A percentile compares a stretch with the other conserved stretches of the same genome.
Conservation (phyloP, 2,888 invertebrate genomes). For the Ctenicera cuprea region DNA sequence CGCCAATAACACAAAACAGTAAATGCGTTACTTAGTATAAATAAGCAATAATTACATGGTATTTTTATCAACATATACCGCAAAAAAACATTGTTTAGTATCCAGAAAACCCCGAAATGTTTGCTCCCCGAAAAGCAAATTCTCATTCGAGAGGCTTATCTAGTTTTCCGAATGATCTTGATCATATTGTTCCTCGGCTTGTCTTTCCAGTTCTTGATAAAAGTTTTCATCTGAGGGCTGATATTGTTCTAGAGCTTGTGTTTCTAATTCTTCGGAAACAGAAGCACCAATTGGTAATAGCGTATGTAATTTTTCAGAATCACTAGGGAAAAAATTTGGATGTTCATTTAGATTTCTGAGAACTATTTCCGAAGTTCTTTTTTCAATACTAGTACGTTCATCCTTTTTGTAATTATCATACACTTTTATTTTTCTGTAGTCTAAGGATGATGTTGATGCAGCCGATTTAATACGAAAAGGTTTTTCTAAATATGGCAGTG, state of each 20-base stretch:
- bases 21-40: constrained; percentile 2
- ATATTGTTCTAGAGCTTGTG: constrained; percentile 77
- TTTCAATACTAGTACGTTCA: constrained; percentile 1
- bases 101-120: background rate
- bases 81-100: constrained; percentile 13
- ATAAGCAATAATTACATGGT: background rate
- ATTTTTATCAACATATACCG: background rate
- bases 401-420: background rate
- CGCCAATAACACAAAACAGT: background rate
- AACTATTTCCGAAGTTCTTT: constrained; percentile 10
- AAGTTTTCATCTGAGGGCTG: constrained; percentile 76
- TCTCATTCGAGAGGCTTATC: constrained; percentile 61
- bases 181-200: constrained; percentile 80
- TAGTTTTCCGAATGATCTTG: constrained; percentile 64
- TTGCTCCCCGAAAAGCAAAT: constrained; percentile 58
- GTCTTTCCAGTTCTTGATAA: constrained; percentile 79
- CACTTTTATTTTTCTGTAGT: constrained; percentile 29
- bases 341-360: constrained; percentile 21
- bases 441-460: constrained; percentile 39
- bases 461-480: constrained; percentile 13
- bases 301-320: constrained; percentile 35
- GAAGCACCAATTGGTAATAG: constrained; percentile 22
- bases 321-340: background rate
- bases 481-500: constrained; percentile 19
- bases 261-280: constrained; percentile 75